Evolutionary conservation across 2,113 vertebrate species (phyloP).

Genomic region (Bathybates hornii): DNA sequence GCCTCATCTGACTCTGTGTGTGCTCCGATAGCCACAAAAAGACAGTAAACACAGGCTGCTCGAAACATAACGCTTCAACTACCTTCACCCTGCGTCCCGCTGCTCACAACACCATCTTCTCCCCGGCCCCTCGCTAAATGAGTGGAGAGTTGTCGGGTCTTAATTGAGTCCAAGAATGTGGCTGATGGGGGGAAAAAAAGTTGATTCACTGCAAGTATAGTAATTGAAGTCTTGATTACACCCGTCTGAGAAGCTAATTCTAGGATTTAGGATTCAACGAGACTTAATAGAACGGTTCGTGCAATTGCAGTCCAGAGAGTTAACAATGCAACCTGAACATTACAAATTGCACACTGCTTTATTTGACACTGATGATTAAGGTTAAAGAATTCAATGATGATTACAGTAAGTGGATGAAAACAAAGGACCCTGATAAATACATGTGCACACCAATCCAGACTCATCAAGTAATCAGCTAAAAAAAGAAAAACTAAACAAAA

Average conservation of each 20-base stretch:
- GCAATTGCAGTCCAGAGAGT: neutral
- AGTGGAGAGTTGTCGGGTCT: slow-evolving; percentile 18
- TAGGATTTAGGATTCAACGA: slow-evolving; percentile 14
- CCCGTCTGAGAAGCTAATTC: slow-evolving; percentile 38
- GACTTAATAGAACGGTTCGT: slow-evolving; percentile 9
- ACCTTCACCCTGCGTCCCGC: slow-evolving; percentile 30
- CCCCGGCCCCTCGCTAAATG: slow-evolving; percentile 25
- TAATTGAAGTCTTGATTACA: slow-evolving; percentile 64
- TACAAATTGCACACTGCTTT: slow-evolving; percentile 17
- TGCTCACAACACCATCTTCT: slow-evolving; percentile 31
- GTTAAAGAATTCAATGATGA: slow-evolving; percentile 46
- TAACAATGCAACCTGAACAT: slow-evolving; percentile 21
- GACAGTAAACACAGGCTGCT: slow-evolving; percentile 42
- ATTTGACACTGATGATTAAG: slow-evolving; percentile 48
- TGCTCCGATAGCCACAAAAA: slow-evolving; percentile 38
- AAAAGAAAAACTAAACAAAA: neutral
- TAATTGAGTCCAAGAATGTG: slow-evolving; percentile 53
- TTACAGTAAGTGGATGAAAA: slow-evolving; percentile 24
- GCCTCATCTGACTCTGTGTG: slow-evolving; percentile 58
- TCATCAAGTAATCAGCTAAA: slow-evolving; percentile 24
- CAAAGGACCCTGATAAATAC: slow-evolving; percentile 21
- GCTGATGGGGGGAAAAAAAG: slow-evolving; percentile 26
- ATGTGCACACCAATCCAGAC: neutral
- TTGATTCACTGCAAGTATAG: slow-evolving; percentile 35
- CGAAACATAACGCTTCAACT: slow-evolving; percentile 36